Evolutionary conservation across 1,140 invertebrate genomes (phyloP), one percentile per base, ranked within the genome.

Genomic region (Diachasmimorpha longicaudata): DNA sequence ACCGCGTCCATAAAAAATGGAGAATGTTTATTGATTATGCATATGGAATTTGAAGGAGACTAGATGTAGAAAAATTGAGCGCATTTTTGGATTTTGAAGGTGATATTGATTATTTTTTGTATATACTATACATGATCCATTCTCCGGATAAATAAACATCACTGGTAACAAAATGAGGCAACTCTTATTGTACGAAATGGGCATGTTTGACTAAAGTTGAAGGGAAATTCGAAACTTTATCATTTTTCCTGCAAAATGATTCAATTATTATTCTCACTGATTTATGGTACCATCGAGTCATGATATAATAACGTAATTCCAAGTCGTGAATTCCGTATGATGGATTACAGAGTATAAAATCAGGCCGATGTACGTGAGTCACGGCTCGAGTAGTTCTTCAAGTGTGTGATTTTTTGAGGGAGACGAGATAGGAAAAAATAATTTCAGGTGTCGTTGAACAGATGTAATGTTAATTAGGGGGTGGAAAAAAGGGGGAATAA

Each of bases 231-330:
- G 2, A 14, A 16, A 52, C 6, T 52, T 6, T 6, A 52, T 16
- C 48, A 52, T 52, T 16, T 9, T 6, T 9, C 48, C 6, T 13
- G 14, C 14, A 6, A 52, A 52, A n/a, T 13, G 2, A 1, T 16
- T n/a, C 0, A 52, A 52, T 52, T 52, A 52, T 16, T 0, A 25
- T 23, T 25, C 58, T 63, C 14, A 52, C 44, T 11, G 44, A 10
- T 58, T 58, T 21, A 75, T 75, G 14, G 19, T 75, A 66, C 58
- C 73, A 70, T 69, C 67, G 37, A 58, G 66, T 21, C 67, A 25
- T 75, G 46, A 75, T 70, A 75, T 75, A 75, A 75, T 70, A 46
- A n/a, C 16, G 25, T 70, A 75, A 75, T 75, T 44, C 68, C 70
- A 37, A 16, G 19, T 8, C 14, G 55, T 75, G 58, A 70, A 46